Conservation (phyloP, 2,888 invertebrate genomes). For the Agonopterix arenella region DNA sequence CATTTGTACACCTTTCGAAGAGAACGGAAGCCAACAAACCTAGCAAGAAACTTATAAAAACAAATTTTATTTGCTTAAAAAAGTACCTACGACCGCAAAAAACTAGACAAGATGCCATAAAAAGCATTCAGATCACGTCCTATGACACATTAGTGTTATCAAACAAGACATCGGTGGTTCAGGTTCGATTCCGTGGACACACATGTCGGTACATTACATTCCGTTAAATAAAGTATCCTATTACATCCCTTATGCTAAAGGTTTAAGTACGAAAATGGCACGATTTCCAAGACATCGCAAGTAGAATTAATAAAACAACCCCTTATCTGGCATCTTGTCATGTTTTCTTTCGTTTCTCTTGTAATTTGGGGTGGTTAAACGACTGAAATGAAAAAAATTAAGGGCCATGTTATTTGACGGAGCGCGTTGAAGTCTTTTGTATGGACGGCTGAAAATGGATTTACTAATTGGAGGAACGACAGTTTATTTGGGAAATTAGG, state of each 20-base stretch:
- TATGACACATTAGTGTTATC: conserved; percentile 47
- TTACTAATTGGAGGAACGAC: background rate
- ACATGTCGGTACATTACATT: no score
- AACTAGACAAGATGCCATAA: conserved; percentile 8
- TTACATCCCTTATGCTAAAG: no score
- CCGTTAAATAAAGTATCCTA: no score
- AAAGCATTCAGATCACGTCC: conserved; percentile 26
- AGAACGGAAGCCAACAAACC: background rate
- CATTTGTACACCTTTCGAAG: no score
- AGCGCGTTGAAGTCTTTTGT: conserved; percentile 30
- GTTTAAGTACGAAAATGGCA: no score
- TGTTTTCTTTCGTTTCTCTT: conserved; percentile 21
- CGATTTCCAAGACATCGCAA: no score
- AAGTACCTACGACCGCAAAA: conserved; percentile 6
- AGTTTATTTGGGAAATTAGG: no score
- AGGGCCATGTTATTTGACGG: background rate
- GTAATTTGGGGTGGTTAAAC: background rate
- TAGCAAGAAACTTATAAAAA: background rate
- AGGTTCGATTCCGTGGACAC: conserved; percentile 6
- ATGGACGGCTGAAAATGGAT: conserved; percentile 3
- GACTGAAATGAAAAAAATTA: conserved; percentile 7
- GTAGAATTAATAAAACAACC: conserved; percentile 8
- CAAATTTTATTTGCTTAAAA: background rate
- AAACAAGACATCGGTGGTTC: conserved; percentile 26
- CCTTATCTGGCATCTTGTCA: conserved; percentile 33